Base-by-base conservation (phyloP, 2,113 vertebrate species). In the Hippocampus abdominalis region DNA sequence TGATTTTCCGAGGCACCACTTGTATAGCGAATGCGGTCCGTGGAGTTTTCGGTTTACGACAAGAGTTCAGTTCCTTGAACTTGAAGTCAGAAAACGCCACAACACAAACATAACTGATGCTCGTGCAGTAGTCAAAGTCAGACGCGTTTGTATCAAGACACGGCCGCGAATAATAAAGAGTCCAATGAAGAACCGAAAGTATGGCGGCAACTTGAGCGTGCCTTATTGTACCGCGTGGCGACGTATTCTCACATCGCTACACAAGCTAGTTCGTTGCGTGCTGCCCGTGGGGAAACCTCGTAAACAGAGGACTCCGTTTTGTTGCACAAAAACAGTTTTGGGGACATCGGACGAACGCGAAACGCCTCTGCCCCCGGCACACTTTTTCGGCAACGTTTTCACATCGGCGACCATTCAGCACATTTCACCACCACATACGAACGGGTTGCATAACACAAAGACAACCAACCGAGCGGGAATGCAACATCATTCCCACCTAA, bases 401-500 rank as follows among this genome's bases (percentile, higher is more conserved):
- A 4, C 12, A 57, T 57, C 13, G 8, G 27, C 13, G 15, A 60
- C 6, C 27, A 13, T 25, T 57, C 11, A 25, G 23, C 8, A 25
- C 3, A n/a, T 53, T 53, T 53, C 51, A 53, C 51, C 21, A 10
- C 2, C 12, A 46, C 12, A 3, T 15, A 46, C 44, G 4, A n/a
- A 53, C 51, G 8, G 49, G 20, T n/a, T 53, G 3, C 49, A 3
- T 8, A 53, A 53, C 6, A 21, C 48, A n/a, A 13, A 16, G 15
- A 48, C 40, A 42, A 42, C 40, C 40, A 10, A 42, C 1, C 46
- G 4, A 48, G 3, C 16, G 16, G 1, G 15, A 49, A 49, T 49
- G 46, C 46, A 54, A 54, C 20, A 16, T 3, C 18, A 23, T 54
- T 82, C 78, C 87, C 77, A 84, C 76, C 61, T 54, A 23, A n/a